Conservation (phyloP, 2,888 invertebrate genomes). For the Amblyjoppa proteus region DNA sequence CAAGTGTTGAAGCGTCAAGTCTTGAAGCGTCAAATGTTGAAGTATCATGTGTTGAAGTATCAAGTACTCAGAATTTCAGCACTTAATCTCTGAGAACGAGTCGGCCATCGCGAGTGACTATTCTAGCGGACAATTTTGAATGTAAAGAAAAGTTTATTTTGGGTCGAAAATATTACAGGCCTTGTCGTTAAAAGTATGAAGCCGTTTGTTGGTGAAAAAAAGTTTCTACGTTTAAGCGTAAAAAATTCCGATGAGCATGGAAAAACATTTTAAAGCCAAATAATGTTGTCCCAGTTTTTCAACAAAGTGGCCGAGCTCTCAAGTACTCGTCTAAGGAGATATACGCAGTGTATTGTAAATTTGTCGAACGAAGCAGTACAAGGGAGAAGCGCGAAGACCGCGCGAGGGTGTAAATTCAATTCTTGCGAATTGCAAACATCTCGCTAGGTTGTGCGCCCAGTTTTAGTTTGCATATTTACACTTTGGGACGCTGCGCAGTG, state of each 20-base stretch:
- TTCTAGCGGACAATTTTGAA: neutral
- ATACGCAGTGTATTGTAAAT: neutral
- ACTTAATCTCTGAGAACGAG: no score
- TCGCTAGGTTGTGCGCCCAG: constrained; percentile 32
- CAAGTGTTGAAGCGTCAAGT: no score
- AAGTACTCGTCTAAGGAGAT: neutral
- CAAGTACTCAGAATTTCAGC: no score
- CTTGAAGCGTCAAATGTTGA: no score
- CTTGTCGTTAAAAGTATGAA: no score
- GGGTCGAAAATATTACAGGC: neutral
- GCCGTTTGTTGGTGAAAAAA: no score
- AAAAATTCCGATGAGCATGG: neutral
- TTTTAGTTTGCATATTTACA: constrained; percentile 65
- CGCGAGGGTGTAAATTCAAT: constrained; percentile 53
- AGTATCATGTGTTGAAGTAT: no score
- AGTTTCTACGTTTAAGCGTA: neutral
- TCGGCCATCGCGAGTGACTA: no score
- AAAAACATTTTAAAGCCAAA: neutral
- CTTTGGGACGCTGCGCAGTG: constrained; percentile 42
- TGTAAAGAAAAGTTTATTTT: constrained; percentile 1
- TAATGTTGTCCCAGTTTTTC: neutral
- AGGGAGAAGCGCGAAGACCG: neutral
- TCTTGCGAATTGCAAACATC: constrained; percentile 53
- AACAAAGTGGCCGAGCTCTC: neutral
- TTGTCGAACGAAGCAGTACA: constrained; percentile 20